Conservation (phyloP, 1,140 invertebrate genomes). For the Aricia agestis region DNA sequence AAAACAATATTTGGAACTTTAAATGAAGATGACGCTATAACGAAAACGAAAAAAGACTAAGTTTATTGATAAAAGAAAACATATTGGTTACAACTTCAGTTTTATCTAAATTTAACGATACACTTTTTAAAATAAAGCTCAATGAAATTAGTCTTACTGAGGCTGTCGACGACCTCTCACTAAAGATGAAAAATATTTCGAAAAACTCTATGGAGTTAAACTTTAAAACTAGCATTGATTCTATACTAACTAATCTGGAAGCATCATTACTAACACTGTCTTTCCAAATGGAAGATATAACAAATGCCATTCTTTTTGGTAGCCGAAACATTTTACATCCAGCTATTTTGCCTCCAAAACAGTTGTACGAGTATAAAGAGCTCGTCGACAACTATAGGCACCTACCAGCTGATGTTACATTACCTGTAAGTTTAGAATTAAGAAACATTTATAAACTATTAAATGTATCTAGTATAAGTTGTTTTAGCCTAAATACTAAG, state of each 20-base stretch:
- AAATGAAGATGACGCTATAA: slow-evolving; percentile 31
- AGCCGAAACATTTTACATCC: slow-evolving; percentile 35
- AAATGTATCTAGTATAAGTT: slow-evolving; percentile 22
- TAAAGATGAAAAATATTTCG: slow-evolving; percentile 28
- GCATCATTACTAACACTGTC: slow-evolving; percentile 30
- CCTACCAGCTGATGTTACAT: slow-evolving; percentile 27
- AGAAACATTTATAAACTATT: slow-evolving; percentile 18
- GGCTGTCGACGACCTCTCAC: slow-evolving; percentile 31
- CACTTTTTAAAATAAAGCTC: slow-evolving; percentile 25
- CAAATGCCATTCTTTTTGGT: slow-evolving; percentile 31
- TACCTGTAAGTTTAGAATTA: slow-evolving; percentile 32
- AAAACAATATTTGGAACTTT: slow-evolving; percentile 33
- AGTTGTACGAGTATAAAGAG: slow-evolving; percentile 32
- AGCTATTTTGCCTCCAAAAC: slow-evolving; percentile 25
- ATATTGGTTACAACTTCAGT: slow-evolving; percentile 26
- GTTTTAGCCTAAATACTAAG: slow-evolving; percentile 21
- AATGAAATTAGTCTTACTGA: slow-evolving; percentile 29
- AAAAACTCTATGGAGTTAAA: slow-evolving; percentile 22
- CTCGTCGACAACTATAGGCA: slow-evolving; percentile 34
- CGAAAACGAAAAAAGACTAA: slow-evolving; percentile 23
- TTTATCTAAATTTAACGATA: slow-evolving; percentile 28
- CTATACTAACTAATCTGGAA: slow-evolving; percentile 33
- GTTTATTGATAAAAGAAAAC: slow-evolving; percentile 26
- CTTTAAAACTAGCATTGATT: slow-evolving; percentile 26
- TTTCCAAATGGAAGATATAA: slow-evolving; percentile 36